Evolutionary conservation across 2,797 vertebrate species (phyloP), one percentile per base, ranked within the genome.

Genomic region (Synaphobranchus kaupii): DNA sequence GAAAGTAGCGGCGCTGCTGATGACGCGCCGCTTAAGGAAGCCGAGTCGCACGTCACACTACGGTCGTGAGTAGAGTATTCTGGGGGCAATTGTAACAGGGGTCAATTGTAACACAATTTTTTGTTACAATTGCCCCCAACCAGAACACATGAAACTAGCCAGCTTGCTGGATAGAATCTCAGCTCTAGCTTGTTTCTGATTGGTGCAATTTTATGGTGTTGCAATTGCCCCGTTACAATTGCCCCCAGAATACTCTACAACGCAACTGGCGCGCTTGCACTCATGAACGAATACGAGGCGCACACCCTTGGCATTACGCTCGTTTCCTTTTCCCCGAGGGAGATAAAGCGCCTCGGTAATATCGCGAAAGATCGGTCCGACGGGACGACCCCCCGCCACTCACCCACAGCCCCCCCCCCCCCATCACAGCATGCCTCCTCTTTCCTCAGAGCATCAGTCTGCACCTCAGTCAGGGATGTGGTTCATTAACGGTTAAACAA

Each of bases 301-400:
- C 17, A 78, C 20, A 44, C n/a, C n/a, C n/a, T n/a, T n/a, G n/a
- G n/a, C n/a, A n/a, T n/a, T n/a, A n/a, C 31, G 9, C 73, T 39
- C 73, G 5, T 73, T 31, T 31, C 50, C 52, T 39, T 39, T 48
- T 82, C 22, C 85, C 85, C 31, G 47, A 48, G 50, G 87, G 83
- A 87, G 86, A 87, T 52, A 4, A 52, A 2, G 4, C 13, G 73
- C 48, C 86, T 84, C 47, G n/a, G 86, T 44, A 12, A 85, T 56
- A 15, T 52, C 48, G n/a, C 9, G 39, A 13, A 48, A 68, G 60
- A 66, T 9, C 4, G 22, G 58, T 50, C 63, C 4, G 63, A 44
- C 20, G 56, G 3, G 25, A 20, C 4, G 12, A 2, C 34, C 44
- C 48, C 52, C 2, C n/a, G n/a, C 50, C 2, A 13, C 28, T 17